Percentiles rank a stretch among this genome's conserved stretches.
Conservation (phyloP, 2,797 vertebrate species). For the Chaenodraco wilsoni region DNA sequence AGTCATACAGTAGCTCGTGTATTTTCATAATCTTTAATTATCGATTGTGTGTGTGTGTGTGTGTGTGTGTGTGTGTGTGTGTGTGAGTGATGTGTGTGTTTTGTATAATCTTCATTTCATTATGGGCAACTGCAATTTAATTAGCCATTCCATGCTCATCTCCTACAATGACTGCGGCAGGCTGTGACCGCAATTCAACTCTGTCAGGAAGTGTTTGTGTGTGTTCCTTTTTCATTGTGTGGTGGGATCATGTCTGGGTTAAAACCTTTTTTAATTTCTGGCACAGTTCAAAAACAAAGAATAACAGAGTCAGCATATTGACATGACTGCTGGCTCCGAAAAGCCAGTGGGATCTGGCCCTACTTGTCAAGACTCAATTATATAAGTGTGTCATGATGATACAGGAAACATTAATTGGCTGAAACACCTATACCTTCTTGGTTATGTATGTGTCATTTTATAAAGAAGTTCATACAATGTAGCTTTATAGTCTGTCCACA, state of each 20-base stretch:
- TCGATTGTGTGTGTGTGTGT: background rate
- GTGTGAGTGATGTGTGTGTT: slow-evolving; percentile 26
- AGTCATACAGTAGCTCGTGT: background rate
- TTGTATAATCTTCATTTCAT: slow-evolving; percentile 61
- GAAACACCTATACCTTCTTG: background rate
- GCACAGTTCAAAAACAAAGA: background rate
- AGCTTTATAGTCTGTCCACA: background rate
- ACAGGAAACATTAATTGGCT: background rate
- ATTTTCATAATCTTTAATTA: background rate
- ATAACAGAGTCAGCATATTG: background rate
- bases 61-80: slow-evolving; percentile 3
- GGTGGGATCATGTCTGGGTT: background rate
- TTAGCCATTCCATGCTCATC: slow-evolving; percentile 36
- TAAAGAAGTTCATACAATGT: background rate
- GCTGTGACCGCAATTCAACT: background rate
- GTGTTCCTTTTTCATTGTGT: background rate
- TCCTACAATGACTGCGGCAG: slow-evolving; percentile 8
- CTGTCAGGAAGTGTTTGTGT: background rate
- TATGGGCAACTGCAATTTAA: slow-evolving; percentile 54
- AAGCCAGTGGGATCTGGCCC: slow-evolving; percentile 12
- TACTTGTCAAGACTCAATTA: background rate
- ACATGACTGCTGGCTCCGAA: slow-evolving; percentile 1
- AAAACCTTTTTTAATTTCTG: background rate
- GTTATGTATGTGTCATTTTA: background rate
- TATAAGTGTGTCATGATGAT: background rate